Base-by-base conservation (phyloP, 1,140 invertebrate species). In the Drosophila quadrilineata region DNA sequence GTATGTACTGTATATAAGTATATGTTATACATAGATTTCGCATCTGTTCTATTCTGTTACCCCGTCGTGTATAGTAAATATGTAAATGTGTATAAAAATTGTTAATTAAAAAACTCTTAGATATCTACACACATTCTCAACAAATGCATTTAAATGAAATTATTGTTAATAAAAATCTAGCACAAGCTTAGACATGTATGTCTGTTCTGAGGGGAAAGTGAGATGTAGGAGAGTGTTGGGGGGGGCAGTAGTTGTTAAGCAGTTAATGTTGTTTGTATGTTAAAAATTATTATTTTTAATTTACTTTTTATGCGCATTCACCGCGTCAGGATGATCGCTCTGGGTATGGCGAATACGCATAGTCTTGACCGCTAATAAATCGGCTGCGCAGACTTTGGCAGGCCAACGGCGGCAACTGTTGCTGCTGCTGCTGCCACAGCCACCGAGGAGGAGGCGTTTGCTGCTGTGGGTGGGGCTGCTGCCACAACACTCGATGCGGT, bases 331-430 rank as follows among this genome's bases (percentile, higher is more conserved):
- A 85, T 70, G 38, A 85, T 69, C 28, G 79, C 74, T 76, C 74
- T 63, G 40, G 79, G 79, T 62, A 85, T 58, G 63, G 79, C 80
- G 52, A 85, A 85, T 71, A 79, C 79, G 79, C 80, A 75, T 35
- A 58, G 46, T 73, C 79, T 85, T 79, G 79, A 79, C 71, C 79
- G 79, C 79, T 85, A 85, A 75, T 85, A 85, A 74, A 85, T 79
- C 74, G 79, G 66, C 21, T 66, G 79, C 29, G 79, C 74, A 22
- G 77, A 64, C 58, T 84, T 75, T 3, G 66, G 40, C 43, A 63
- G 35, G 22, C 54, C 57, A 19, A 50, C 52, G 48, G 29, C 57
- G 22, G 60, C 38, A 10, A 17, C 50, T 33, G 1, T 46, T 62
- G 12, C 53, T 58, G 28, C 54, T 66, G 60, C 50, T 68, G 57